Base-by-base conservation (phyloP, 2,888 invertebrate species). In the Miltochrista miniata region DNA sequence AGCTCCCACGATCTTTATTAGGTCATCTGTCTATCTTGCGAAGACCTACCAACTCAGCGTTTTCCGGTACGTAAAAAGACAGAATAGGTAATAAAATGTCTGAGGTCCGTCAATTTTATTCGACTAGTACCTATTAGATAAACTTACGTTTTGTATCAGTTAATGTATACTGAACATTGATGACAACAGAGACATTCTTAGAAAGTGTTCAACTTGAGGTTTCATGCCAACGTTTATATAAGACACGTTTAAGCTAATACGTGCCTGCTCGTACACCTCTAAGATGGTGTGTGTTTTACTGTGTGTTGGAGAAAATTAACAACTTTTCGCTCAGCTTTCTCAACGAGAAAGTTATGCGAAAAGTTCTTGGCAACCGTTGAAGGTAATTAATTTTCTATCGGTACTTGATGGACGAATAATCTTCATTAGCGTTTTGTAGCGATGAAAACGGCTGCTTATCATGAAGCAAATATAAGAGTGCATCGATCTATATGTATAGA, bases 251-350 rank as follows among this genome's bases (percentile, higher is more conserved):
- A 54, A 55, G 44, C 46, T 56, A 54, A 56, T 54, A 48, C 45
- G 51, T 37, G 52, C 48, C 54, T 49, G 46, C 29, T 24, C 14
- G 18, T 24, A 15, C 38, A 13, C 14, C 37, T 12, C 18, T 37
- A 24, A 24, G 3, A 4, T 24, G 18, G 38, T 38, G 38, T 38
- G 38, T 53, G 57, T 61, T 54, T 61, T 56, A 63, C 56, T 50
- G 65, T 59, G 61, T 63, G 64, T 62, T 56, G 55, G 70, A 64
- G 66, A 75, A 68, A 68, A 69, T 54, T 64, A 64, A 51, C 55
- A 56, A 54, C 56, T 70, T 72, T 75, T 73, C 69, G 18, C 57
- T 50, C 46, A 65, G 72, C 74, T 77, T 78, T 74, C 62, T 58
- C 56, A 46, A n/a, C 8, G 33, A 31, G 68, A 70, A 64, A 70